Conservation (phyloP, 2,113 vertebrate genomes). For the Zosterops hypoxanthus region DNA sequence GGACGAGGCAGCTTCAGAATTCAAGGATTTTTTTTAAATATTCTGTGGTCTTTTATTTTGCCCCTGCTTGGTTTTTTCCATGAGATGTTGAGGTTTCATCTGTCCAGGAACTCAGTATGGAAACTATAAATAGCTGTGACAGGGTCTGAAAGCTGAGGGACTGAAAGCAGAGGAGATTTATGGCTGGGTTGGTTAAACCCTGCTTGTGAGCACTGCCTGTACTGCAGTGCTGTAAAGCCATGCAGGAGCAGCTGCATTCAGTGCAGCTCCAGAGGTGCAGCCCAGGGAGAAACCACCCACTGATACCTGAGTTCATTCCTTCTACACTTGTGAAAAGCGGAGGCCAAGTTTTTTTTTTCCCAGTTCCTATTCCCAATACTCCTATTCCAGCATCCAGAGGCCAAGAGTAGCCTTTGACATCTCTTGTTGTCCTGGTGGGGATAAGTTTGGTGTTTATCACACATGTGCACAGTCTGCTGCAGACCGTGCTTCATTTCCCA, state of each 20-base stretch:
- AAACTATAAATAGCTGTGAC: background rate
- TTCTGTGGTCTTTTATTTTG: background rate
- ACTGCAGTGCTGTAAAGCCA: background rate
- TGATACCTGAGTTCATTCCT: fast-evolving
- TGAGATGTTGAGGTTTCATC: background rate
- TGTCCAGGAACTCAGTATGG: background rate
- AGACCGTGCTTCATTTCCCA: fast-evolving
- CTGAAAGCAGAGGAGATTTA: background rate
- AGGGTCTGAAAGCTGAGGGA: background rate
- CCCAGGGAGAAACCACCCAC: fast-evolving
- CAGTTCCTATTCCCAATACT: no score
- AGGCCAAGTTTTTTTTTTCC: no score
- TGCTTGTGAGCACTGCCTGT: background rate
- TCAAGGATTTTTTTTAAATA: background rate
- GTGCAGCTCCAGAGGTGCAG: background rate
- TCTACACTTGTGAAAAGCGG: background rate
- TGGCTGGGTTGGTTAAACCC: background rate
- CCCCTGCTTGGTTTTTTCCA: background rate
- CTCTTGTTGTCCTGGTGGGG: background rate
- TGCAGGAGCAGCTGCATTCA: background rate
- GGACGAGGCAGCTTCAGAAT: background rate
- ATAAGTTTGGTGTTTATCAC: background rate
- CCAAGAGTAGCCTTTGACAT: background rate
- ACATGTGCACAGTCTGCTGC: fast-evolving
- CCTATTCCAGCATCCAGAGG: background rate